A percentile compares a stretch with the other conserved stretches of the same genome.
phyloP scores from a whole-genome alignment of 2,888 invertebrate genomes.

The Xanthostigma xanthostigma region DNA sequence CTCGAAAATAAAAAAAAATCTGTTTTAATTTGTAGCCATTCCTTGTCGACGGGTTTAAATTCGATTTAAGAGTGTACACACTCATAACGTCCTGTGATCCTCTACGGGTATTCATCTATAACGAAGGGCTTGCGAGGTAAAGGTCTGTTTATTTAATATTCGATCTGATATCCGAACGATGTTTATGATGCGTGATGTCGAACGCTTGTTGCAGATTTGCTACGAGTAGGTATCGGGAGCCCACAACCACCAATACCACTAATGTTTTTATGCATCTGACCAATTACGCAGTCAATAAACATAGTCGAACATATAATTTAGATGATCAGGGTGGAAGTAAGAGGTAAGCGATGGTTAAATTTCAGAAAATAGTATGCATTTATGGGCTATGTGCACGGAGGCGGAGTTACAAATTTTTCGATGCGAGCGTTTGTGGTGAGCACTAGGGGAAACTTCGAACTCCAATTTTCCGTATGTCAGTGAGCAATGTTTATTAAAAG shows the following conservation, averaged over 20 bases:
- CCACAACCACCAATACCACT: conserved; percentile 61
- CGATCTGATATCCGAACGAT: background rate
- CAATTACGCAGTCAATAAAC: conserved; percentile 87
- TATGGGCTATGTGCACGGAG: too few relatives aligned
- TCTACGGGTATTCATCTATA: conserved; percentile 75
- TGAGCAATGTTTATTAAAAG: too few relatives aligned
- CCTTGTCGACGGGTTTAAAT: conserved; percentile 82
- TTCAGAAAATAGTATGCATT: conserved; percentile 10
- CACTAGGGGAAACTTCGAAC: too few relatives aligned
- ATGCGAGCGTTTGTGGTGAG: too few relatives aligned
- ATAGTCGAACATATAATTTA: conserved; percentile 68
- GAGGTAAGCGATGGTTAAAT: conserved; percentile 34
- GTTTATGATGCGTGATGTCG: background rate
- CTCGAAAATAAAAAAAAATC: background rate
- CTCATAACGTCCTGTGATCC: conserved; percentile 85
- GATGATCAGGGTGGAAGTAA: conserved; percentile 83
- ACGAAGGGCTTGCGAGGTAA: conserved; percentile 74
- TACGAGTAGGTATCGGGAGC: conserved; percentile 74
- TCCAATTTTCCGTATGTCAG: too few relatives aligned
- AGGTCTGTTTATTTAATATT: conserved; percentile 3
- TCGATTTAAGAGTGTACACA: conserved; percentile 78
- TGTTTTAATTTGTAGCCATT: conserved; percentile 43
- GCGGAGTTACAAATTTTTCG: too few relatives aligned
- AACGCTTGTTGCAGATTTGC: conserved; percentile 48
- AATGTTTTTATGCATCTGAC: conserved; percentile 92